Base-by-base conservation (phyloP, 2,113 vertebrate species). In the Bostrychus sinensis region DNA sequence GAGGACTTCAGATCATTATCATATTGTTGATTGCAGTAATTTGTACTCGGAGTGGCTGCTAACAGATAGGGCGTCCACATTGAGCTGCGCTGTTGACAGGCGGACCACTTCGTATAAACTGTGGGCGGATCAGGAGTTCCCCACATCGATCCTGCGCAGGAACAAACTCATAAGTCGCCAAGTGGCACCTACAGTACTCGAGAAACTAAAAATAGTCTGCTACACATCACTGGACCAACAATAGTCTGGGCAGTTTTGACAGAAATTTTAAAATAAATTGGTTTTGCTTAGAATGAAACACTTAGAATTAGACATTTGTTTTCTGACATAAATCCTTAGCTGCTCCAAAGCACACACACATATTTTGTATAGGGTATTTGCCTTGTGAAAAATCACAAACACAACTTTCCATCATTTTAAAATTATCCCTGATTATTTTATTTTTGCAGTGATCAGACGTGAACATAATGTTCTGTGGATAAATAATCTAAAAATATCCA, bases 21-120 rank as follows among this genome's bases (percentile, higher is more conserved):
- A 70, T 65, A 69, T 38, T 46, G 65, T 55, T 66, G 64, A 77
- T 84, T 81, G 72, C 70, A 46, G 71, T 80, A 57, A 82, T 82
- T 81, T 67, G 59, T 63, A 36, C 64, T 10, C 3, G 26, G 56
- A 58, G 22, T 23, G 34, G 42, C 32, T 39, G 51, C 61, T 34
- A 70, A 32, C 53, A 66, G 54, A 32, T 10, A 45, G 71, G 81
- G 78, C 71, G 59, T 81, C 71, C 57, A 57, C 72, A 70, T 55
- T 72, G 75, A 79, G 1, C 62, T 63, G 46, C 50, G 48, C 55
- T 66, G 58, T 64, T 75, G 61, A 77, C 61, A 51, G 11, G 51
- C 56, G 43, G 64, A 58, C 59, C 68, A 50, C 39, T 81, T 83
- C 70, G 75, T 69, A 58, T 66, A 73, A 78, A 78, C 48, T 62